Conservation (phyloP, 2,113 vertebrate species). For the Macaca nemestrina region DNA sequence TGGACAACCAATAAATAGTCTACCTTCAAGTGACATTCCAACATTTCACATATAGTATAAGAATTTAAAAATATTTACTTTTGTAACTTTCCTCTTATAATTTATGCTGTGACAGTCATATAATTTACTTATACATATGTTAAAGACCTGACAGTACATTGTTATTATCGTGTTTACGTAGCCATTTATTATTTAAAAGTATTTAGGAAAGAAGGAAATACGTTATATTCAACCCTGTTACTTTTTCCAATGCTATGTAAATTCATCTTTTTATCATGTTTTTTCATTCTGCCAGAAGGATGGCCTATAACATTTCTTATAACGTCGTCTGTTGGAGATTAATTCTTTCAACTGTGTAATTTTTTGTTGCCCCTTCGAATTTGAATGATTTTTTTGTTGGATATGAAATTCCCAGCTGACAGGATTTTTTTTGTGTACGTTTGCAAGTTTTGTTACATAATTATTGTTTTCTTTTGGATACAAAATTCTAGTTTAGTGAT, state of each 20-base stretch:
- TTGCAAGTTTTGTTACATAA: neutral
- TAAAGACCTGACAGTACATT: neutral
- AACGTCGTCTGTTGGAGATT: neutral
- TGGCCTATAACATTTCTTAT: neutral
- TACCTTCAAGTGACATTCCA: neutral
- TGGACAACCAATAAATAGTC: neutral
- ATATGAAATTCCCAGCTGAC: neutral
- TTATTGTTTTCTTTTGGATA: neutral
- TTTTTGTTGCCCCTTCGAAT: neutral
- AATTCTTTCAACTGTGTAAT: neutral
- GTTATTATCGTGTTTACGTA: neutral
- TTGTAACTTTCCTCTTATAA: neutral
- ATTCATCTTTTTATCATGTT: neutral
- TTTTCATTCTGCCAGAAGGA: neutral
- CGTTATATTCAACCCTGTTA: neutral
- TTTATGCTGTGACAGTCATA: neutral
- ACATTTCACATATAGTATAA: neutral
- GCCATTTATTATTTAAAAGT: neutral
- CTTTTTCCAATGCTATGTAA: neutral
- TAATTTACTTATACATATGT: neutral
- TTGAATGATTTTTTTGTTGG: neutral
- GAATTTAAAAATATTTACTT: neutral
- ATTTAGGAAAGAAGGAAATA: neutral
- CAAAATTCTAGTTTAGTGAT: neutral
- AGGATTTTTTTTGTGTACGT: neutral